Base-by-base conservation (phyloP, 2,797 vertebrate genomes). In the Myotis planiceps region DNA sequence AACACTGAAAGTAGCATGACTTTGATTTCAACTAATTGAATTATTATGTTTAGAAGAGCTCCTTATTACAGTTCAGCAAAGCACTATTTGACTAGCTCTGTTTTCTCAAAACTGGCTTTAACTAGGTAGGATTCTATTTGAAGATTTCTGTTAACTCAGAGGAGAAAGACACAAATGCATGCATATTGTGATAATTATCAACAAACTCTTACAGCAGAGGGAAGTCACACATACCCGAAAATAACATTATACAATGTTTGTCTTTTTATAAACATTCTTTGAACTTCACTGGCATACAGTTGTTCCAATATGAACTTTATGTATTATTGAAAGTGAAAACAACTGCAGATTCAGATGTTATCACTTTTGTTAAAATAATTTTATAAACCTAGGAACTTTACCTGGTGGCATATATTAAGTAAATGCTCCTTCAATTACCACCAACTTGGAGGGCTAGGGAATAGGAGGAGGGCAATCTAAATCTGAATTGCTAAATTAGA, bases 21-120 rank as follows among this genome's bases (percentile, higher is more conserved):
- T 98, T 97, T 97, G 88, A 98, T 90, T 83, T 92, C 72, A 98
- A 92, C 8, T 93, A 95, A 97, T 85, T 95, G 74, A 95, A 97
- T 96, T 95, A 37, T 89, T 95, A 76, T 53, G 21, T 97, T 95
- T 45, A 97, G 85, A 63, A 95, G 78, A 96, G 65, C 51, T 92
- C 32, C 76, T 95, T 96, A 86, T 96, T 68, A 45, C 39, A 86
- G 7, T n/a, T 97, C 58, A 75, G 82, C 0, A 95, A 95, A 95
- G 34, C 45, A 53, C 23, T 81, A n/a, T 9, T 5, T 0, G 92
- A 96, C 92, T 84, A 97, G 27, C 8, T 7, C 8, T 92, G 1
- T 34, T 82, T 93, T 72, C 75, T 4, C 37, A 93, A 89, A 53
- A 27, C 16, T 79, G 32, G 2, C 19, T 69, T 53, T 79, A 78